These are phyloP conservation scores for Venusia cambrica DNA, from an alignment of 2,888 invertebrate genomes.

Conservation along the genomic window DNA sequence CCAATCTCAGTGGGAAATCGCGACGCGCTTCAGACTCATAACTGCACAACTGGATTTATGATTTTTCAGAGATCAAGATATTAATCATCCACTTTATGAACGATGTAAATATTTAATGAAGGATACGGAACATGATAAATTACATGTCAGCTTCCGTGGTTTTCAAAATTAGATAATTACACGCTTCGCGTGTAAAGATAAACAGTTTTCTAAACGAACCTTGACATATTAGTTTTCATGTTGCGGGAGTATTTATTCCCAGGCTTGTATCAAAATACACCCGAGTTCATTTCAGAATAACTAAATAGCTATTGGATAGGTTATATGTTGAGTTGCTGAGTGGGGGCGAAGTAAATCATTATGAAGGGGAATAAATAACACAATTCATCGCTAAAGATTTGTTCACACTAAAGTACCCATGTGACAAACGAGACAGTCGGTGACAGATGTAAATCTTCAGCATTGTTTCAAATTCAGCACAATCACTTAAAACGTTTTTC, in stretches of 20 bases:
- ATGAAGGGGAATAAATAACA: too few species aligned
- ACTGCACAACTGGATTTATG: conserved; percentile 25
- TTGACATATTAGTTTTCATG: conserved; percentile 64
- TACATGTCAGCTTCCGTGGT: conserved; percentile 39
- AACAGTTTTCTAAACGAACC: conserved; percentile 55
- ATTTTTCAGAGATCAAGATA: conserved; percentile 8
- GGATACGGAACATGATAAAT: conserved; percentile 29
- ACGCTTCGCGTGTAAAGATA: conserved; percentile 46
- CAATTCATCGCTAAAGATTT: too few species aligned
- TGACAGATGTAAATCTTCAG: too few species aligned
- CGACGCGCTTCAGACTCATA: neutral
- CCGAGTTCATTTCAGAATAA: conserved; percentile 29
- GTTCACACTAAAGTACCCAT: too few species aligned
- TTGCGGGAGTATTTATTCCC: conserved; percentile 56
- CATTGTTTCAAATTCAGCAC: too few species aligned
- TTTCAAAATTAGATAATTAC: conserved; percentile 49
- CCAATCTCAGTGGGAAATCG: conserved; percentile 1
- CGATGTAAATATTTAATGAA: conserved; percentile 18
- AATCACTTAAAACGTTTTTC: too few species aligned
- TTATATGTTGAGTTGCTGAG: too few species aligned
- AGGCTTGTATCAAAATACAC: conserved; percentile 27
- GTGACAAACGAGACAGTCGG: too few species aligned
- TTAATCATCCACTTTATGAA: conserved; percentile 12
- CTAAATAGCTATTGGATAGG: too few species aligned
- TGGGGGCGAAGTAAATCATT: too few species aligned